Evolutionary conservation across 2,113 vertebrate genomes (phyloP).

Genomic region (Nycticorax nycticorax): DNA sequence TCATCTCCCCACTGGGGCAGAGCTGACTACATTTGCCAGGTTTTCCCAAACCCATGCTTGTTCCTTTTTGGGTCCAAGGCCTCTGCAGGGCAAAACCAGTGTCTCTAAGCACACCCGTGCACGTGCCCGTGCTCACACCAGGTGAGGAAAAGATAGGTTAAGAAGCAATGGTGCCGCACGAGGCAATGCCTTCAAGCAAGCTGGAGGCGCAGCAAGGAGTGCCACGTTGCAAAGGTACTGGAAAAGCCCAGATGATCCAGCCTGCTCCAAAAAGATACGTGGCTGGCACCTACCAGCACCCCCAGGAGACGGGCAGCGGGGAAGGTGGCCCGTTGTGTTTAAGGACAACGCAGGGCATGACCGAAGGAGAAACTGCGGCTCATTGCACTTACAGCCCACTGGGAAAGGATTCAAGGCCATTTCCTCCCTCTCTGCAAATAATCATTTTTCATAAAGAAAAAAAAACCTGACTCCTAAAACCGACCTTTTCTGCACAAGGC

Average conservation of each 20-base stretch:
- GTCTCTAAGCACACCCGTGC: background rate
- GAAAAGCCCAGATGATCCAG: background rate
- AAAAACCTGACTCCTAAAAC: background rate
- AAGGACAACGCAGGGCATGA: background rate
- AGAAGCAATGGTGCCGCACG: accelerated
- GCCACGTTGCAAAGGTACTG: background rate
- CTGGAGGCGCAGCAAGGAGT: background rate
- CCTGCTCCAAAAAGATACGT: background rate
- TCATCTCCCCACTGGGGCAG: background rate
- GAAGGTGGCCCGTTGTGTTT: background rate
- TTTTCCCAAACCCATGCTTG: background rate
- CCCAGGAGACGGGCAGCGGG: background rate
- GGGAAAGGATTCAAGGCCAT: background rate
- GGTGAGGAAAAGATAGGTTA: background rate
- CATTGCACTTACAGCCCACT: background rate
- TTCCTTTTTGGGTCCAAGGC: background rate
- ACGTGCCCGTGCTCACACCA: background rate
- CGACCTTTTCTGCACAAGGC: accelerated
- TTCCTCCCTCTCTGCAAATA: background rate
- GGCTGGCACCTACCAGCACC: background rate
- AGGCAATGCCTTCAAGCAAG: background rate
- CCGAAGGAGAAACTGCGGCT: background rate
- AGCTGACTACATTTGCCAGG: background rate
- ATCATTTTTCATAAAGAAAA: background rate
- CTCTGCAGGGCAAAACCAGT: background rate